phyloP scores from a whole-genome alignment of 1,140 invertebrate species.

The Saccostrea echinata region DNA sequence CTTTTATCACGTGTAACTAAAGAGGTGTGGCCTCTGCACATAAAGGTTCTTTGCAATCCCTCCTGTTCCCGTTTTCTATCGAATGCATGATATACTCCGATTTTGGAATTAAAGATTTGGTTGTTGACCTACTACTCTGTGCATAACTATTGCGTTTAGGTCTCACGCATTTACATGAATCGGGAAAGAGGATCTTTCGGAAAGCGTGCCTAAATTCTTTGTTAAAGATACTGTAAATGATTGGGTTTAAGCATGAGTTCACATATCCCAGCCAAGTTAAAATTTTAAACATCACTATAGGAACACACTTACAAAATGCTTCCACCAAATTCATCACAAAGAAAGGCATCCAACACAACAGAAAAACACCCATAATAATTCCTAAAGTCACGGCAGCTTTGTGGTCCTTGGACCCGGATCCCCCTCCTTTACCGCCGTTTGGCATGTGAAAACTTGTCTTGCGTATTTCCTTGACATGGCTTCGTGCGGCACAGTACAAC shows the following conservation, averaged over 20 bases:
- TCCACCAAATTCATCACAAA: slow-evolving; percentile 95
- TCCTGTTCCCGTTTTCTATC: slow-evolving; percentile 76
- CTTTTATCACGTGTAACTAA: slow-evolving; percentile 4
- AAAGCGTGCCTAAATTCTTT: slow-evolving; percentile 77
- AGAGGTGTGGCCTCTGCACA: slow-evolving; percentile 54
- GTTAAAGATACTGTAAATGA: slow-evolving; percentile 84
- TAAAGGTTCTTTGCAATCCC: slow-evolving; percentile 59
- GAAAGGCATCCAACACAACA: slow-evolving; percentile 96
- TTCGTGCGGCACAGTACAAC: slow-evolving; percentile 97
- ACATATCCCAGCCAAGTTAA: slow-evolving; percentile 99
- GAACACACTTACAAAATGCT: slow-evolving; percentile 82
- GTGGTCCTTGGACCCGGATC: slow-evolving; percentile 90
- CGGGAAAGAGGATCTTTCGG: slow-evolving; percentile 90
- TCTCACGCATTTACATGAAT: slow-evolving; percentile 61
- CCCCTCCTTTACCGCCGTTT: slow-evolving; percentile 47
- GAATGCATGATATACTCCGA: slow-evolving; percentile 64
- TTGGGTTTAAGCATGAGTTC: slow-evolving; percentile 91
- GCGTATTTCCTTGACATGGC: slow-evolving; percentile 96
- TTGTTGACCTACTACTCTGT: slow-evolving; percentile 40
- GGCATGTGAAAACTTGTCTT: slow-evolving; percentile 71
- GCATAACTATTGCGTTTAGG: slow-evolving; percentile 47
- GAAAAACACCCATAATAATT: slow-evolving; percentile 95
- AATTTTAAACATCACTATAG: slow-evolving; percentile 92
- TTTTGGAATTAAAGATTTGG: slow-evolving; percentile 58
- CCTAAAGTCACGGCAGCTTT: slow-evolving; percentile 96